Base-by-base conservation (phyloP, 2,888 invertebrate genomes). In the Ormyrus thymus region DNA sequence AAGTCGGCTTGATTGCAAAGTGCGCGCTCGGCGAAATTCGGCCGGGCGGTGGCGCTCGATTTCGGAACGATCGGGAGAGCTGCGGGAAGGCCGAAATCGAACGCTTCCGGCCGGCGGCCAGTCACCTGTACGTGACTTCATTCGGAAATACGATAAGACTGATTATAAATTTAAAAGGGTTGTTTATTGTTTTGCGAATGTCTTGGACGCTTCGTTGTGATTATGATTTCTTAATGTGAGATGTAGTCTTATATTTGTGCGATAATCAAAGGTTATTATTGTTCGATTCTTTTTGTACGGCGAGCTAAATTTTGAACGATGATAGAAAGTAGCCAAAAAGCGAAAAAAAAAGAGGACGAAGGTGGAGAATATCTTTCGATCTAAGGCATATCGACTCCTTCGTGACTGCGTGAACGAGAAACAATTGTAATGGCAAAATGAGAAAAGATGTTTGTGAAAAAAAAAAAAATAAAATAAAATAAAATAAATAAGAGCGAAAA, bases 381-480 rank as follows among this genome's bases (percentile, higher is more conserved):
- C 76, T 55, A 65, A 76, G 76, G 81, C 81, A 79, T 81, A 76
- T 81, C 81, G 78, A 79, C 76, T 65, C 76, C 78, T 72, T 78
- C 45, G 53, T 74, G 29, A 74, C 61, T 77, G 76, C 77, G 68
- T 76, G 61, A 69, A 15, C 62, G 15, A 29, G 53, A 61, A 70
- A 50, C 8, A 71, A 73, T 45, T 8, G 15, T n/a, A 43, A 68
- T 48, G 48, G 50, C 11, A 69, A 29, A 43, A 68, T 48, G 48
- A 48, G 6, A 69, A 29, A 69, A 56, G 43, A 45, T 66, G 53
- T 53, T 51, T 53, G 61, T 43, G 45, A 62, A 46, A 43, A 69
- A 68, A 61, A 43, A 61, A 68, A 61, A 75, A 50, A 70, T 61
- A 71, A 58, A 65, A 50, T n/a, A 68, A 61, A 43, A 61, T 61